A percentile compares a stretch with the other conserved stretches of the same genome.
phyloP scores from a whole-genome alignment of 2,113 vertebrate genomes.

The Casuarius casuarius region DNA sequence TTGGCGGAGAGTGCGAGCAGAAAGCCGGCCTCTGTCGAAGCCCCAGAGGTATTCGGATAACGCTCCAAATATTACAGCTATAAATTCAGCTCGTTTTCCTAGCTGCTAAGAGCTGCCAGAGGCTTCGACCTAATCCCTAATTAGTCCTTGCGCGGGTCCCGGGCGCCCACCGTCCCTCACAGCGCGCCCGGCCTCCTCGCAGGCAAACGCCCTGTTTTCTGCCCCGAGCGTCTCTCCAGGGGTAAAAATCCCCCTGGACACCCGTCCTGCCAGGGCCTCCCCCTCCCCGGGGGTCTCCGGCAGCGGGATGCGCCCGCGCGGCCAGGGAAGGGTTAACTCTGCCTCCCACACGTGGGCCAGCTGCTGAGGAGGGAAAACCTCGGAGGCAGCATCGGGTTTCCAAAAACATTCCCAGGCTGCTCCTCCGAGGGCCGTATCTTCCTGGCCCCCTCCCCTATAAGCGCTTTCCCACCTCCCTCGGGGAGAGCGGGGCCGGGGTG shows the following conservation, averaged over 20 bases:
- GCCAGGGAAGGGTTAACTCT: neutral
- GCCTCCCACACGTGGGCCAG: neutral
- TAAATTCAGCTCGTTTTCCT: slow-evolving; percentile 18
- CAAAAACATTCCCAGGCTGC: neutral
- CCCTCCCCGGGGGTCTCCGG: neutral
- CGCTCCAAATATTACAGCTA: slow-evolving; percentile 30
- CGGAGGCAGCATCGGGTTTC: neutral
- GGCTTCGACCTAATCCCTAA: neutral
- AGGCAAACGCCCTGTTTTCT: neutral
- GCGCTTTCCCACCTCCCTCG: neutral
- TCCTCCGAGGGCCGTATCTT: neutral
- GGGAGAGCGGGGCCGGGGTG: neutral
- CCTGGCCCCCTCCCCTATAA: neutral
- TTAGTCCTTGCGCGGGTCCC: neutral
- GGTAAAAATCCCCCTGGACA: neutral
- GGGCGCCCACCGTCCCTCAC: neutral
- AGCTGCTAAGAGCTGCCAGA: neutral
- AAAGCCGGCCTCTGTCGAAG: neutral
- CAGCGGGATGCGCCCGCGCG: accelerated
- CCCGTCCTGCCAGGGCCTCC: accelerated
- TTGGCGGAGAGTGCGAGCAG: neutral
- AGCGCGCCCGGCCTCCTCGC: neutral
- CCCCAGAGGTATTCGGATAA: neutral
- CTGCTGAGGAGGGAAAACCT: neutral
- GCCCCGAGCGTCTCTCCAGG: neutral